Conservation (phyloP, 2,888 invertebrate species). For the Amphipyra berbera region DNA sequence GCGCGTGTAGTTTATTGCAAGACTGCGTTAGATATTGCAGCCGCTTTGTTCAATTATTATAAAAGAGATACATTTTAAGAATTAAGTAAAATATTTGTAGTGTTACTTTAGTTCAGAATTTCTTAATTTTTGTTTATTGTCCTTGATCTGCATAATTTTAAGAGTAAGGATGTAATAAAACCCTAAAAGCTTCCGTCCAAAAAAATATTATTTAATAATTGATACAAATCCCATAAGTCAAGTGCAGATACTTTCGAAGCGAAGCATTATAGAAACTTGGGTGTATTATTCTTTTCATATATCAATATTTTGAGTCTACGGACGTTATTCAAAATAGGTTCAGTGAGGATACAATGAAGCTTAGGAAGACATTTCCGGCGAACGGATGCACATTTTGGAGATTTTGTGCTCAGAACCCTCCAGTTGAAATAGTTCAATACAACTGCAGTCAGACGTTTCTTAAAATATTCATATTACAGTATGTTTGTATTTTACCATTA, state of each 20-base stretch:
- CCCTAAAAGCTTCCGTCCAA: too few species aligned
- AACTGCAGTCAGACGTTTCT: slow-evolving; percentile 67
- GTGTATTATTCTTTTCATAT: slow-evolving; percentile 46
- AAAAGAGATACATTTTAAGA: slow-evolving; percentile 5
- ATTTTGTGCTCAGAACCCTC: slow-evolving; percentile 77
- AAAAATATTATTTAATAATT: neutral
- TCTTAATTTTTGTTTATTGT: too few species aligned
- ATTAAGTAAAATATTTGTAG: too few species aligned
- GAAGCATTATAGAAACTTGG: slow-evolving; percentile 19
- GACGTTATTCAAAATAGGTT: slow-evolving; percentile 79
- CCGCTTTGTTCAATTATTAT: slow-evolving; percentile 11
- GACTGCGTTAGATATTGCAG: slow-evolving; percentile 37
- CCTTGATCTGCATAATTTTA: too few species aligned
- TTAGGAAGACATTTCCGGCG: slow-evolving; percentile 81
- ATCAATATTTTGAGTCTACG: slow-evolving; percentile 60
- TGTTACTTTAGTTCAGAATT: too few species aligned
- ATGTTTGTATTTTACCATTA: slow-evolving; percentile 40
- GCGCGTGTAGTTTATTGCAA: slow-evolving; percentile 53
- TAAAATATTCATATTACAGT: slow-evolving; percentile 75
- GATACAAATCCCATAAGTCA: neutral
- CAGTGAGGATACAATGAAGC: slow-evolving; percentile 76
- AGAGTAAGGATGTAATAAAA: too few species aligned
- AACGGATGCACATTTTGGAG: slow-evolving; percentile 85
- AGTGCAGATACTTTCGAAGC: neutral
- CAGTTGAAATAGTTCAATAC: slow-evolving; percentile 79